Conservation (phyloP, 2,113 vertebrate species). For the Mesocricetus auratus region DNA sequence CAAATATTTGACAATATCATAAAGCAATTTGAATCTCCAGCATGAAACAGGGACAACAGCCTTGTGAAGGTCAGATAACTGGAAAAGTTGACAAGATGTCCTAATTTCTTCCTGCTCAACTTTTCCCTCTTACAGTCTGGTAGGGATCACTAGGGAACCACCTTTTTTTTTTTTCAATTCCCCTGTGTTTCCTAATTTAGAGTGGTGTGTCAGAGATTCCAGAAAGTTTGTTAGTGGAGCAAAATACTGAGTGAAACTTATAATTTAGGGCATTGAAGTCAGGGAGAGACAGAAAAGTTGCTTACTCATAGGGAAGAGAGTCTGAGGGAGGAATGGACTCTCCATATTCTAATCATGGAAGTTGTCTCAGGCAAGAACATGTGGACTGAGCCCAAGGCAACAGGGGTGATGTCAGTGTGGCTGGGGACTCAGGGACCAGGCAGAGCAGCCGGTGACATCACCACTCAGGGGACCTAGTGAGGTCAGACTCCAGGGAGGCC, state of each 20-base stretch:
- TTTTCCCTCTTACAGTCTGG: constrained; percentile 51
- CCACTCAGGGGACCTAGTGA: constrained; percentile 48
- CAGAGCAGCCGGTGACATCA: constrained; percentile 70
- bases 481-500: constrained; percentile 63
- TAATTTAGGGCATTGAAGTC: background rate
- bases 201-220: constrained; percentile 52
- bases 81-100: constrained; percentile 46
- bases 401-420: constrained; percentile 68
- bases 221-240: background rate
- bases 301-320: background rate
- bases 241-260: constrained; percentile 10
- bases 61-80: background rate
- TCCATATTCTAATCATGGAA: background rate
- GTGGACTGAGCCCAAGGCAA: background rate
- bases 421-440: constrained; percentile 30
- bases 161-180: constrained; percentile 15
- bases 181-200: constrained; percentile 46
- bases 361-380: background rate
- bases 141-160: background rate
- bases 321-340: background rate
- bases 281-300: background rate
- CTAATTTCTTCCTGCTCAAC: constrained; percentile 55
- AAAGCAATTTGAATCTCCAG: background rate
- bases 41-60: background rate
- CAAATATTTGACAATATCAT: background rate